phyloP scores from a whole-genome alignment of 2,797 vertebrate species.

The Octomys mimax region DNA sequence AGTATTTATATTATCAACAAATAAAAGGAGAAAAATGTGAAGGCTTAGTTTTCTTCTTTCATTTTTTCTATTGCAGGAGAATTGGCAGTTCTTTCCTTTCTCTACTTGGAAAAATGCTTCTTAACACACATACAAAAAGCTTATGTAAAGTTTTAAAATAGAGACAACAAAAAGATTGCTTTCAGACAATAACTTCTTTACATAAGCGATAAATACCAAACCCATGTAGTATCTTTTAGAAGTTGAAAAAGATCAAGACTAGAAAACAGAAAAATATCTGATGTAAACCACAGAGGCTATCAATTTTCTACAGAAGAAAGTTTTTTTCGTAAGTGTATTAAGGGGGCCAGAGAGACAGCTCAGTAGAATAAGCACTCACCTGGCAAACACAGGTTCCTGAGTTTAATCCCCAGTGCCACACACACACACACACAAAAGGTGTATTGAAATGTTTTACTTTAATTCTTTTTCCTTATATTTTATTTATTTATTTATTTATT shows the following conservation, averaged over 20 bases:
- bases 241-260: background rate
- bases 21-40: background rate
- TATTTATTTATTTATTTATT: too few species aligned
- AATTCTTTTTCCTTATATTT: background rate
- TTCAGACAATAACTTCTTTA: background rate
- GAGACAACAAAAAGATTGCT: background rate
- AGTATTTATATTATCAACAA: conserved; percentile 36
- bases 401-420: too few species aligned
- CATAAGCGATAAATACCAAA: background rate
- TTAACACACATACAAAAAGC: background rate
- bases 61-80: conserved; percentile 9
- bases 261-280: background rate
- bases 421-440: too few species aligned
- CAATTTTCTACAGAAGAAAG: background rate
- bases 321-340: background rate
- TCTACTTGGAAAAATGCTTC: background rate
- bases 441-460: conserved; percentile 44
- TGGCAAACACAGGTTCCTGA: too few species aligned
- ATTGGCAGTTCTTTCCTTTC: background rate
- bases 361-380: too few species aligned
- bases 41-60: background rate
- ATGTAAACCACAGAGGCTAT: background rate
- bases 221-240: conserved; percentile 15
- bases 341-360: too few species aligned
- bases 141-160: conserved; percentile 29